These are phyloP conservation scores for Gymnoscelis rufifasciata DNA, from an alignment of 2,888 invertebrate species.

Conservation along the genomic window DNA sequence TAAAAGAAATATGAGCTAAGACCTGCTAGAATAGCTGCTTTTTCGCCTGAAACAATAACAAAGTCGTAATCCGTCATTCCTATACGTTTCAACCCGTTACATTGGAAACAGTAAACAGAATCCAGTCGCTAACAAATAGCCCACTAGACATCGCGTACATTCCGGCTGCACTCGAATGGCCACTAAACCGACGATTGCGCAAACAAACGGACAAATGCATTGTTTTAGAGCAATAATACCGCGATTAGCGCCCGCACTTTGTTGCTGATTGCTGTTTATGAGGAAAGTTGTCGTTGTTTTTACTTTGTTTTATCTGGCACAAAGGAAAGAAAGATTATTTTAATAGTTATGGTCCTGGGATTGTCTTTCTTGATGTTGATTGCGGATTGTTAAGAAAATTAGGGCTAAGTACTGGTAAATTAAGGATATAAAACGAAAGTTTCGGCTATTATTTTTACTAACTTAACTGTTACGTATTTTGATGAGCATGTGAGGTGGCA, in stretches of 20 bases:
- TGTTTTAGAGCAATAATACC: slow-evolving; percentile 31
- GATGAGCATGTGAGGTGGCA: too few species aligned
- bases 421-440: too few species aligned
- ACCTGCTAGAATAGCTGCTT: too few species aligned
- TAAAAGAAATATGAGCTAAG: too few species aligned
- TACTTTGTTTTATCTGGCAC: neutral
- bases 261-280: slow-evolving; percentile 17
- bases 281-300: neutral
- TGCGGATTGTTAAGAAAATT: too few species aligned
- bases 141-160: slow-evolving; percentile 18
- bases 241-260: slow-evolving; percentile 30
- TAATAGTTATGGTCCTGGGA: too few species aligned
- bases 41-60: too few species aligned
- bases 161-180: slow-evolving; percentile 17
- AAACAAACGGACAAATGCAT: slow-evolving; percentile 24
- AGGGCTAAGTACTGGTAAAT: too few species aligned
- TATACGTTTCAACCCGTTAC: neutral
- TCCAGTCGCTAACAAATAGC: slow-evolving; percentile 14
- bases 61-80: too few species aligned
- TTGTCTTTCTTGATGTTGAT: too few species aligned
- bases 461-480: too few species aligned
- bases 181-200: slow-evolving; percentile 21
- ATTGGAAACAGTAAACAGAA: slow-evolving; percentile 3
- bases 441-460: too few species aligned
- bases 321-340: neutral